Evolutionary conservation across 2,797 vertebrate genomes (phyloP).

Genomic region (Crax fasciolata): DNA sequence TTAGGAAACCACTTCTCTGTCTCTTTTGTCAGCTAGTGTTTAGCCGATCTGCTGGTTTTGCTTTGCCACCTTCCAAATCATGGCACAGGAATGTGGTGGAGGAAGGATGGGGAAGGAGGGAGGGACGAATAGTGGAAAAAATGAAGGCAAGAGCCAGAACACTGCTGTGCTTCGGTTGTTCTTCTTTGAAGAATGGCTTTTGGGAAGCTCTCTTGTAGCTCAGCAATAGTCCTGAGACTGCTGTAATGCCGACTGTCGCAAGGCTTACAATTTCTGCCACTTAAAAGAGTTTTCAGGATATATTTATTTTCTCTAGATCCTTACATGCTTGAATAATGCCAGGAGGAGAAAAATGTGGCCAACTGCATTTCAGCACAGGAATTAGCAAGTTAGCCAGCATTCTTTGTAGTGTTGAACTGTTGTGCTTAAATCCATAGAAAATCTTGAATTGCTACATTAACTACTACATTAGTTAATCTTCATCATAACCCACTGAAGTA

Average conservation of each 20-base stretch:
- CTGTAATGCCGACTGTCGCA: background rate
- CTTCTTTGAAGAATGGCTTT: background rate
- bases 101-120: background rate
- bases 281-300: background rate
- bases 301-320: background rate
- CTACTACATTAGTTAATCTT: background rate
- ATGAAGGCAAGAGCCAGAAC: constrained; percentile 14
- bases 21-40: constrained; percentile 12
- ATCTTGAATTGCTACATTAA: background rate
- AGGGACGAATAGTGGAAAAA: accelerated
- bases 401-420: background rate
- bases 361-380: background rate
- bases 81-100: background rate
- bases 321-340: background rate
- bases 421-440: background rate
- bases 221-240: background rate
- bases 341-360: background rate
- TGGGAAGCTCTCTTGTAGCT: background rate
- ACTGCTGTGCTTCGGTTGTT: constrained; percentile 18
- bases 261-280: background rate
- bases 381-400: background rate
- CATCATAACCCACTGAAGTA: background rate
- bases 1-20: background rate
- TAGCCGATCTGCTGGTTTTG: constrained; percentile 24
- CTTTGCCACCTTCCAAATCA: background rate